phyloP scores from a whole-genome alignment of 2,113 vertebrate species.

The Anarrhichthys ocellatus region DNA sequence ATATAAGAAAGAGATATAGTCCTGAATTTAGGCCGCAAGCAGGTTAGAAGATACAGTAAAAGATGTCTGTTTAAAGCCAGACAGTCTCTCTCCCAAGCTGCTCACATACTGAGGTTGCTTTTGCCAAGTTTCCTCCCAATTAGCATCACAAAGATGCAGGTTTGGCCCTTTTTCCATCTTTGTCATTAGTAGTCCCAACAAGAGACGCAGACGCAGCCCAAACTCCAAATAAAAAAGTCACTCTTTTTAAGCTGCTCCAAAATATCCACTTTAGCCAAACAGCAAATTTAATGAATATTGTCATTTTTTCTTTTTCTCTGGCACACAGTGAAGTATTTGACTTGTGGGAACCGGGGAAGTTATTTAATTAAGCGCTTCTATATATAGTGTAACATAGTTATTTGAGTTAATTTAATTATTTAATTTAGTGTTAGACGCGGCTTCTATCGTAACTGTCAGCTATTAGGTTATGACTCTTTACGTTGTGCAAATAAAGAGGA shows the following conservation, averaged over 20 bases:
- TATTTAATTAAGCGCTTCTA: not conserved
- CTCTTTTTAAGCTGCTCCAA: constrained; percentile 27
- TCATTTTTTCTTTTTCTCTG: not conserved
- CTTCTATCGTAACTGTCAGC: not conserved
- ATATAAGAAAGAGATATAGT: not conserved
- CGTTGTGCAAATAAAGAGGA: not conserved
- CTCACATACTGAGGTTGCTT: constrained; percentile 51
- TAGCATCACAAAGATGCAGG: constrained; percentile 77
- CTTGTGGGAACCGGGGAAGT: not conserved
- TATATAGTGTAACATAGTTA: not conserved
- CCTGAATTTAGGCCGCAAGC: not conserved
- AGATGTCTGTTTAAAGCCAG: not conserved
- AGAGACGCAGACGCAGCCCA: constrained; percentile 26
- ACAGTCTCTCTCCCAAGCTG: constrained; percentile 23
- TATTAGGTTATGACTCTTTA: not conserved
- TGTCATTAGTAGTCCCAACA: constrained; percentile 79
- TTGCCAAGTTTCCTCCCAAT: constrained; percentile 60
- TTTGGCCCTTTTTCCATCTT: constrained; percentile 44
- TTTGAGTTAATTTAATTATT: not conserved
- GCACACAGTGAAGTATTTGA: not conserved
- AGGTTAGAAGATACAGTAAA: not conserved
- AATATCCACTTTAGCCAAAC: constrained; percentile 32
- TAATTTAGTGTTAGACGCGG: not conserved
- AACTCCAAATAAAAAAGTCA: constrained; percentile 41
- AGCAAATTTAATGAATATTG: not conserved